Evolutionary conservation across 2,888 invertebrate genomes (phyloP).

Genomic region (Agonopterix subpropinquella): DNA sequence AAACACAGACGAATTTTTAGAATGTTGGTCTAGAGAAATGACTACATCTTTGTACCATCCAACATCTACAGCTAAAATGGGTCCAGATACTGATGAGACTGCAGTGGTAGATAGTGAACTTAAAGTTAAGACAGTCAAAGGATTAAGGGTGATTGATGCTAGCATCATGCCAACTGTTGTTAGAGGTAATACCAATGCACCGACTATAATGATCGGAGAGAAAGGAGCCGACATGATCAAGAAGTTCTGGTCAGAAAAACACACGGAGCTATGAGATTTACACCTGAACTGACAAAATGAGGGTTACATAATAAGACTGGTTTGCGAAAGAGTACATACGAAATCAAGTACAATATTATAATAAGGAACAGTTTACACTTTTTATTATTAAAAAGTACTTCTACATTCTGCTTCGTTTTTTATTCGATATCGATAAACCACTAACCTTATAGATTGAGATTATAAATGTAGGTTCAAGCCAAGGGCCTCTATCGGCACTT

Average conservation of each 20-base stretch:
- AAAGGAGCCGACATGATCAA: conserved; percentile 80
- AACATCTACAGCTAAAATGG: conserved; percentile 79
- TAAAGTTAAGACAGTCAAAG: conserved; percentile 65
- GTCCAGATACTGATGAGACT: conserved; percentile 49
- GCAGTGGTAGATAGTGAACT: conserved; percentile 76
- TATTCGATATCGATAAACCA: no score
- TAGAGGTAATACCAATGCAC: conserved; percentile 78
- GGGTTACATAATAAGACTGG: no score
- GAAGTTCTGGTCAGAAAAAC: conserved; percentile 56
- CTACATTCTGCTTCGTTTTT: no score
- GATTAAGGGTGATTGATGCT: conserved; percentile 78
- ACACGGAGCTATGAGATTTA: conserved; percentile 32
- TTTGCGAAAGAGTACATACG: no score
- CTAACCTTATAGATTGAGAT: no score
- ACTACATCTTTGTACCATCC: conserved; percentile 81
- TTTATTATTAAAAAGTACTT: no score
- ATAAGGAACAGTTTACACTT: no score
- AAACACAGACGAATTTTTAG: conserved; percentile 32
- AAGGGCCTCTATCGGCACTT: no score
- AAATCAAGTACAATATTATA: no score
- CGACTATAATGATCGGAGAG: conserved; percentile 79
- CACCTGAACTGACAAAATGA: not conserved
- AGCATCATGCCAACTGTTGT: conserved; percentile 80
- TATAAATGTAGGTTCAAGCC: no score
- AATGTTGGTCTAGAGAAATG: conserved; percentile 37